These are phyloP conservation scores for Petrocephalus schoutedeni DNA, from an alignment of 2,797 vertebrate genomes.

Conservation along the genomic window DNA sequence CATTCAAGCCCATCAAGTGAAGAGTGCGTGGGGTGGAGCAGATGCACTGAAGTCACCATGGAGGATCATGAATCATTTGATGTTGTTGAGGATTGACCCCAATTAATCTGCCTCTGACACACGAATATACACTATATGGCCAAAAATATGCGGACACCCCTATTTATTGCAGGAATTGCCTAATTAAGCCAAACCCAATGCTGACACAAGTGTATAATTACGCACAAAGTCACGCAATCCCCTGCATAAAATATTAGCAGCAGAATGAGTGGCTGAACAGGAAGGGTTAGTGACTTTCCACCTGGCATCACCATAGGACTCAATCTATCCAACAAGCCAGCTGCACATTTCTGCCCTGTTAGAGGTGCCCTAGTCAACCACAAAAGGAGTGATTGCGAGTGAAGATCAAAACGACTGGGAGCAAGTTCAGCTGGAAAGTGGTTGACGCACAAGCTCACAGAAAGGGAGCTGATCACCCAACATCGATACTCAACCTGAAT, in stretches of 20 bases:
- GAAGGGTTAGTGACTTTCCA: background rate
- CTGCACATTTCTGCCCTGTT: background rate
- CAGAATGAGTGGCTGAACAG: background rate
- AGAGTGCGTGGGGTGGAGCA: background rate
- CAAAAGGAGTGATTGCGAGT: background rate
- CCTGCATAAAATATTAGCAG: background rate
- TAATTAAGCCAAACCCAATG: background rate
- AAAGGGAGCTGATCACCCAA: background rate
- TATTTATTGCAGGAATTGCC: background rate
- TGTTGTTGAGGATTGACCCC: background rate
- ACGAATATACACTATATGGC: background rate
- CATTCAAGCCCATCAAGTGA: background rate
- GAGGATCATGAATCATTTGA: background rate
- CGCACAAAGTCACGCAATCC: background rate
- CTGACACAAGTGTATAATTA: background rate
- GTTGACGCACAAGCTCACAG: background rate
- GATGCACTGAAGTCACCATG: background rate
- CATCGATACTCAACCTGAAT: background rate
- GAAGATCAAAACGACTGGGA: background rate
- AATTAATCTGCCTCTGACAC: background rate
- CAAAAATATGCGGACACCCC: background rate
- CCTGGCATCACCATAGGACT: background rate
- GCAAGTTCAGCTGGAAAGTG: background rate
- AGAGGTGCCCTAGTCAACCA: background rate
- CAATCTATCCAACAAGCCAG: background rate